phyloP scores from a whole-genome alignment of 2,113 vertebrate species.

The Hydropotes inermis region DNA sequence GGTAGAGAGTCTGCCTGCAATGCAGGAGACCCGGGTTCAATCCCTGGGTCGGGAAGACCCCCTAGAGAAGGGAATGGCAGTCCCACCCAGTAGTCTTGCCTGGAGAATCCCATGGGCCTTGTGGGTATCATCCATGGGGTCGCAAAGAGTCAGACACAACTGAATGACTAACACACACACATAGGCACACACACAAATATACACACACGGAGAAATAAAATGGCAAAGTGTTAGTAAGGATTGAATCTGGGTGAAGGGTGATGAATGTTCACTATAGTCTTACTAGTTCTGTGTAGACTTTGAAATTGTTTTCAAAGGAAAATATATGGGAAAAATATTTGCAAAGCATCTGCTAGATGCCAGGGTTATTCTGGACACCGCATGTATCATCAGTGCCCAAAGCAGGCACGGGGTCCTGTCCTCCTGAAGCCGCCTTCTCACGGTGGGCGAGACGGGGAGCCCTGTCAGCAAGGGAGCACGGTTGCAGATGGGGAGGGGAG shows the following conservation, averaged over 20 bases:
- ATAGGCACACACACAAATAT: not conserved
- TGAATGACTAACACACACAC: not conserved
- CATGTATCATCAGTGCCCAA: not conserved
- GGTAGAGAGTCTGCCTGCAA: not conserved
- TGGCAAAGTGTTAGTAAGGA: not conserved
- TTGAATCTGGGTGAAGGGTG: not conserved
- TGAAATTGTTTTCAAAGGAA: not conserved
- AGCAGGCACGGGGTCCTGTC: not conserved
- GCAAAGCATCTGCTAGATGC: no score
- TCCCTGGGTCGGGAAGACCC: not conserved
- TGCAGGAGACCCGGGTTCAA: fast-evolving
- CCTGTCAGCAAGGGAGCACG: fast-evolving
- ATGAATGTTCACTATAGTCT: not conserved
- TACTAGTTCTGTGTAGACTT: not conserved
- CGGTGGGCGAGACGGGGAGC: not conserved
- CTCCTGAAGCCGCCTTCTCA: not conserved
- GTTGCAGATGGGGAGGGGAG: no score
- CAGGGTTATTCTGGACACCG: not conserved
- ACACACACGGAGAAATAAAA: not conserved
- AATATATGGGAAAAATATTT: not conserved
- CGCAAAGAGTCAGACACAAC: not conserved
- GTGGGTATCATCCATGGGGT: not conserved
- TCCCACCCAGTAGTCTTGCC: not conserved
- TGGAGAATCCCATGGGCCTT: not conserved
- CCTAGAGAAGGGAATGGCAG: not conserved